These are phyloP conservation scores for Nibea albiflora DNA, from an alignment of 2,113 vertebrate genomes.

Conservation along the genomic window DNA sequence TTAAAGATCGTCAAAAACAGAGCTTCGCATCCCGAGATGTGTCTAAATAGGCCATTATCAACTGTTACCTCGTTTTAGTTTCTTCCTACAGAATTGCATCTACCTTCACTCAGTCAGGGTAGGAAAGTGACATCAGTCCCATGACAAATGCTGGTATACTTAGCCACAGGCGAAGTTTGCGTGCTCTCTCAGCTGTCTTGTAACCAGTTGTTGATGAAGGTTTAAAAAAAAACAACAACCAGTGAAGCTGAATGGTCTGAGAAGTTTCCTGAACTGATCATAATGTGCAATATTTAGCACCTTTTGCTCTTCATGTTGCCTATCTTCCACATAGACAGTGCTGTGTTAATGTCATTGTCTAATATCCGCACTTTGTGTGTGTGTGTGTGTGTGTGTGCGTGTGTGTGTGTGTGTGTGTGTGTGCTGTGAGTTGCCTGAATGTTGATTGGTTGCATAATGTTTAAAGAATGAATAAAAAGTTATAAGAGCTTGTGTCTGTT, in stretches of 20 bases:
- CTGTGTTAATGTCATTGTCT: slow-evolving; percentile 64
- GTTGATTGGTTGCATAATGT: slow-evolving; percentile 50
- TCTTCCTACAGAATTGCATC: slow-evolving; percentile 34
- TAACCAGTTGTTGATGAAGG: slow-evolving; percentile 7
- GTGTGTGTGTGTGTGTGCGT: slow-evolving; percentile 6
- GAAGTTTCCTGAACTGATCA: slow-evolving; percentile 56
- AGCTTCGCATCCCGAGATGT: slow-evolving; percentile 12
- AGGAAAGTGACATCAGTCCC: slow-evolving; percentile 37
- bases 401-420: not conserved
- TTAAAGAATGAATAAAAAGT: slow-evolving; percentile 65
- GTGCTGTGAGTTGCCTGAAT: slow-evolving; percentile 17
- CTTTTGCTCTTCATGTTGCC: slow-evolving; percentile 73
- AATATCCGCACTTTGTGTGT: slow-evolving; percentile 71
- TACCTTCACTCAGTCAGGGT: slow-evolving; percentile 54
- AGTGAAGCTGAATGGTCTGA: slow-evolving; percentile 53
- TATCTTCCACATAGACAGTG: slow-evolving; percentile 64
- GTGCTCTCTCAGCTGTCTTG: slow-evolving; percentile 20
- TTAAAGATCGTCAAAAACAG: slow-evolving; percentile 10
- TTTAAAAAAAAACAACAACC: not conserved
- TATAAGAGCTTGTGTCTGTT: slow-evolving; percentile 13
- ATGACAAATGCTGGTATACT: slow-evolving; percentile 45
- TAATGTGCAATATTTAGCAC: slow-evolving; percentile 76
- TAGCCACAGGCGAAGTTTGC: slow-evolving; percentile 13
- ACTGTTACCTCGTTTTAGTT: slow-evolving; percentile 74
- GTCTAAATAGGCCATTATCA: slow-evolving; percentile 46